phyloP scores from a whole-genome alignment of 1,140 invertebrate genomes.

The Liolophura sinensis region DNA sequence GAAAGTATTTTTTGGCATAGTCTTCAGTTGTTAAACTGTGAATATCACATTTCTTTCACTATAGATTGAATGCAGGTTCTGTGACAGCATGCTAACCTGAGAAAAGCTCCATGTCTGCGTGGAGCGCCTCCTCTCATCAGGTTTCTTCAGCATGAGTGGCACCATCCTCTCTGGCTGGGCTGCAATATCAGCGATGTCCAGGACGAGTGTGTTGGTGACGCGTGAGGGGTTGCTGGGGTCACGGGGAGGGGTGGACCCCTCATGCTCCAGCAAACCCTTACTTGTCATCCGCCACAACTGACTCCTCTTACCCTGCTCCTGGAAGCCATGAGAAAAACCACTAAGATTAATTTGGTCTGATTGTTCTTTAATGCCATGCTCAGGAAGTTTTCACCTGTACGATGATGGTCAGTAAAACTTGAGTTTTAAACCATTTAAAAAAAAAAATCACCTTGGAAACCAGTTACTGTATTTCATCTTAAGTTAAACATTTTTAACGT shows the following conservation, averaged over 20 bases:
- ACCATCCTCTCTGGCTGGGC: conserved; percentile 73
- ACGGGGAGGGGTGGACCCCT: conserved; percentile 74
- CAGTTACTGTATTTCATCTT: too few species aligned
- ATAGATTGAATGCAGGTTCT: too few species aligned
- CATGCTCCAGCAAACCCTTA: conserved; percentile 87
- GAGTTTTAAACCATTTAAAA: too few species aligned
- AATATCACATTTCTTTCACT: too few species aligned
- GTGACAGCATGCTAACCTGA: conserved; percentile 46
- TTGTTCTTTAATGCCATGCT: conserved; percentile 10
- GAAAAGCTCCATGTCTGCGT: conserved; percentile 95
- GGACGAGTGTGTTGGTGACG: conserved; percentile 42
- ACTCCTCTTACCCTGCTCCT: conserved; percentile 79
- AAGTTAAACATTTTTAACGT: too few species aligned
- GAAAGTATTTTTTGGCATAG: too few species aligned
- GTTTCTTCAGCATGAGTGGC: conserved; percentile 75
- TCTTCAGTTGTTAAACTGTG: too few species aligned
- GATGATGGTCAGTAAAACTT: too few species aligned
- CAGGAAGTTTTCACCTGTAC: too few species aligned
- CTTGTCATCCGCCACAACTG: conserved; percentile 96
- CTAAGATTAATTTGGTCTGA: background rate
- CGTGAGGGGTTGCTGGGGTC: conserved; percentile 56
- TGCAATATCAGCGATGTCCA: conserved; percentile 85
- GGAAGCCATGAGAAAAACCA: conserved; percentile 12
- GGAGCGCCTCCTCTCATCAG: conserved; percentile 77
- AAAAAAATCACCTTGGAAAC: too few species aligned